Evolutionary conservation across 2,113 vertebrate genomes (phyloP).

Genomic region (Prionailurus bengalensis): DNA sequence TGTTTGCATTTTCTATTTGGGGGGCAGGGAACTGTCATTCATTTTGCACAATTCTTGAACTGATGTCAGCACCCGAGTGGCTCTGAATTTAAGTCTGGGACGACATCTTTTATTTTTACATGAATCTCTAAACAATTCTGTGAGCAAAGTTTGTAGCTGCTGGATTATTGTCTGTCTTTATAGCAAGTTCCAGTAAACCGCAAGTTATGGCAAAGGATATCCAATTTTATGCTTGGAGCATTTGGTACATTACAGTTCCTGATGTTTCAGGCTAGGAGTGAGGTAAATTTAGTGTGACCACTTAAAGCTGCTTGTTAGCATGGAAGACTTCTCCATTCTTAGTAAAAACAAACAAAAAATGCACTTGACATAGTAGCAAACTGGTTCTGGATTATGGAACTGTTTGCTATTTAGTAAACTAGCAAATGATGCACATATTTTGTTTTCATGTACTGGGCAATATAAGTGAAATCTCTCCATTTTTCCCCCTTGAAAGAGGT

Average conservation of each 20-base stretch:
- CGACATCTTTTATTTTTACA: slow-evolving; percentile 74
- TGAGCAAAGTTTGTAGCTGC: slow-evolving; percentile 78
- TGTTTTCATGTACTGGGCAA: slow-evolving; percentile 72
- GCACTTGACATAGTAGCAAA: slow-evolving; percentile 75
- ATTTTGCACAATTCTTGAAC: slow-evolving; percentile 89
- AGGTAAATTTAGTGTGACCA: slow-evolving; percentile 59
- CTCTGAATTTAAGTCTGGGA: slow-evolving; percentile 78
- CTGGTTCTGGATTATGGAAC: slow-evolving; percentile 77
- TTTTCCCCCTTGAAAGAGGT: slow-evolving; percentile 84
- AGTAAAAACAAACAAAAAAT: slow-evolving; percentile 65
- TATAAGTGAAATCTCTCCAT: slow-evolving; percentile 76
- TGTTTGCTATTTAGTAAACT: slow-evolving; percentile 63
- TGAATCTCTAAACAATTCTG: slow-evolving; percentile 71
- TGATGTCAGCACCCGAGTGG: slow-evolving; percentile 73
- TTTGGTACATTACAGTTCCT: slow-evolving; percentile 3
- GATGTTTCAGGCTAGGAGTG: slow-evolving; percentile 60
- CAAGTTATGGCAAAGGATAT: slow-evolving; percentile 71
- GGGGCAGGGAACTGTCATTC: slow-evolving; percentile 84
- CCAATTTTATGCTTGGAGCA: slow-evolving; percentile 38
- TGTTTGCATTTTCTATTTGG: slow-evolving; percentile 85
- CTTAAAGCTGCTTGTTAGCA: slow-evolving; percentile 85
- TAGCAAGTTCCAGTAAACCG: slow-evolving; percentile 60
- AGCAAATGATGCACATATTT: slow-evolving; percentile 81
- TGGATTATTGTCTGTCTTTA: slow-evolving; percentile 77
- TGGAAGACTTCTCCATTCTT: slow-evolving; percentile 84